phyloP scores from a whole-genome alignment of 2,797 vertebrate species.

The Setipinna tenuifilis region DNA sequence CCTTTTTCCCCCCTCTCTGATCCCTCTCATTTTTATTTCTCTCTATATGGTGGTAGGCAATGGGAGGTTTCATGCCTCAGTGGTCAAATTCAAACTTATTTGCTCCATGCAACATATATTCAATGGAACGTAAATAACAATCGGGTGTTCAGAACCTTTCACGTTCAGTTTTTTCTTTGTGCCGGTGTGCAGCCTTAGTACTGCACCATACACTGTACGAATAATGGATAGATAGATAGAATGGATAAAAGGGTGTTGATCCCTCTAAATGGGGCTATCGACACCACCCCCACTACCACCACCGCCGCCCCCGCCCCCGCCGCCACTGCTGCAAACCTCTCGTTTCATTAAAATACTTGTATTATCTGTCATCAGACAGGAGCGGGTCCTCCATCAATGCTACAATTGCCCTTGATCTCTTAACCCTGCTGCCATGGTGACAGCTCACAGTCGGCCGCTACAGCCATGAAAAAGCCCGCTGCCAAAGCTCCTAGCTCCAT shows the following conservation, averaged over 20 bases:
- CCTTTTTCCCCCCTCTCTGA: background rate
- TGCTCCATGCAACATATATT: background rate
- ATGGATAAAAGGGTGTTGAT: background rate
- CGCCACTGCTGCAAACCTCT: constrained; percentile 61
- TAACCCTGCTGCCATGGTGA: constrained; percentile 46
- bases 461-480: background rate
- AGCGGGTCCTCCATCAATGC: constrained; percentile 39
- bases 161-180: no score
- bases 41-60: background rate
- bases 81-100: background rate
- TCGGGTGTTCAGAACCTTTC: no score
- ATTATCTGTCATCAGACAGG: constrained; percentile 49
- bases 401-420: constrained; percentile 55
- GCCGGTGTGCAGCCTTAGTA: no score
- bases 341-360: constrained; percentile 64
- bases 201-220: no score
- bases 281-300: background rate
- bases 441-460: constrained; percentile 3
- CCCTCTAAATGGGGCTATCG: background rate
- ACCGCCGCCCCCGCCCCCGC: background rate
- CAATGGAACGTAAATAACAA: no score
- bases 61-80: background rate
- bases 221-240: no score
- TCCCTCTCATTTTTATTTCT: constrained; percentile 23
- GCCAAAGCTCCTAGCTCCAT: background rate